Evolutionary conservation across 2,113 vertebrate species (phyloP), one percentile per base, ranked within the genome.

Genomic region (Myotis yumanensis): DNA sequence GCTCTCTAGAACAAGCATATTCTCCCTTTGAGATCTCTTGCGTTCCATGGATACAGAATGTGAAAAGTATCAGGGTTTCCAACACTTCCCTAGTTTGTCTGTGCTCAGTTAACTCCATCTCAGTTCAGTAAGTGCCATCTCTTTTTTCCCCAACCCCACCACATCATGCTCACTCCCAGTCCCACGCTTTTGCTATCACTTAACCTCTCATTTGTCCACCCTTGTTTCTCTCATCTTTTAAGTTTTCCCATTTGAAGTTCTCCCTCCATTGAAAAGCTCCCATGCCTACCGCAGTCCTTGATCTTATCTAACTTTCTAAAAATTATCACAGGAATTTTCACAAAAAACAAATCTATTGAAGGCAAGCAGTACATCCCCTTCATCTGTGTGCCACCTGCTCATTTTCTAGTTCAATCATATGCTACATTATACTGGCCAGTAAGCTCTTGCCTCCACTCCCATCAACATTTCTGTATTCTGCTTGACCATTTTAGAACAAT

Each of bases 351-450:
- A 69, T 52, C 9, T 37, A 17, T 76, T 40, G 32, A 68, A 32
- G 15, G 5, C 23, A 83, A 59, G 28, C 4, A 80, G 20, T 22
- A 12, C 30, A 43, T 23, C 14, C 28, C 30, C 8, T 52, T 59
- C 62, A 16, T 12, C 3, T 35, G 16, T 37, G 4, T 23, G 16
- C 22, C 35, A 32, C 46, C 69, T 69, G 15, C 16, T 69, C 59
- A 22, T 37, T 5, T 40, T 48, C 57, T 0, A 68, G 25, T 6
- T 4, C n/a, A 20, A 5, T 59, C 2, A 11, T 12, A 20, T 23
- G 25, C 14, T 15, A n/a, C 4, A 76, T 1, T 48, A 32, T n/a
- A 4, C 20, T 28, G 22, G 0, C 37, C 15, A n/a, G 14, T 7
- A 23, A 59, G 4, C 68, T 35, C 32, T 17, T 54, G 43, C n/a